Evolutionary conservation across 2,113 vertebrate genomes (phyloP), one percentile per base, ranked within the genome.

Genomic region (Ceratotherium simum): DNA sequence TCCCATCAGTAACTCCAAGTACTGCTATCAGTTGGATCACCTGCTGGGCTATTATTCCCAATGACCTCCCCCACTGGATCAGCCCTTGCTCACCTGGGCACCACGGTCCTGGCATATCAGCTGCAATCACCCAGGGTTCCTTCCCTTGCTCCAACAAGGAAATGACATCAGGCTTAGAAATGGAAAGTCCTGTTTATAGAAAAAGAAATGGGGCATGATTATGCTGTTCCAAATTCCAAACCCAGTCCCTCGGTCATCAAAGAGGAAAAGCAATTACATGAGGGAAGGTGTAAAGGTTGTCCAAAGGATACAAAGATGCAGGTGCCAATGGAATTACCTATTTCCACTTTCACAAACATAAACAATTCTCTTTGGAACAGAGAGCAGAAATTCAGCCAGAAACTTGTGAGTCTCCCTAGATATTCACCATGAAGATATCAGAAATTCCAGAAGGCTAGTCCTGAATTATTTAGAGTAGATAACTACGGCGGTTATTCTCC

Each of bases 91-190:
- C 60, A 97, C 97, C 97, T 91, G 96, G 56, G 46, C 46, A 94
- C 87, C 95, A 79, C 0, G 81, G 39, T 91, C 48, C 33, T 79
- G 95, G 51, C 67, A 46, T 27, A 72, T 84, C 91, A 81, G 79
- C 91, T 56, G 93, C 60, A 84, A 85, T 46, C 60, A 97, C 70
- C 97, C 97, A 98, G 73, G 97, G 94, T 62, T 98, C 98, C 86
- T 93, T 98, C 67, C 97, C 97, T 96, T 97, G 95, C 51, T 98
- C 98, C 81, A 98, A 64, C 79, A 97, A 97, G 56, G 89, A 89
- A 67, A 98, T 75, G 81, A 97, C 81, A 75, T 95, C 97, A 54
- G 98, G 97, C 64, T 97, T 98, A 69, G 97, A 94, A 91, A 97
- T 25, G 62, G 89, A 92, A 95, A 97, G 93, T 81, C 97, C 98